Conservation (phyloP, 1,140 invertebrate genomes). For the Rhopalosiphum padi region DNA sequence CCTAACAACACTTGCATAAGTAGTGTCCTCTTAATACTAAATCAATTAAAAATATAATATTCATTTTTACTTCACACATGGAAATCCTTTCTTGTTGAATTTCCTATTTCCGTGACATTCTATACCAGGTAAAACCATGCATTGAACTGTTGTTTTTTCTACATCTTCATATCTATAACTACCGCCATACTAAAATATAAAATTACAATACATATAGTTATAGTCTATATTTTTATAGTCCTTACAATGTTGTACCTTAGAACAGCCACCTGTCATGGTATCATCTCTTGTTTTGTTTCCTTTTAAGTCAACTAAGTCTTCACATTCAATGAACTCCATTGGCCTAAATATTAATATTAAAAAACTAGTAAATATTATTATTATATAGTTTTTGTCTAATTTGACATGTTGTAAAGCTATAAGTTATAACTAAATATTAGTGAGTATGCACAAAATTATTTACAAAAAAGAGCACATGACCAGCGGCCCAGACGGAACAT, state of each 20-base stretch:
- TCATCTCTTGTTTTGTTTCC: slow-evolving; percentile 86
- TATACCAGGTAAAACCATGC: slow-evolving; percentile 87
- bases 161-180: slow-evolving; percentile 92
- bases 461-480: slow-evolving; percentile 60
- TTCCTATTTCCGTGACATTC: slow-evolving; percentile 88
- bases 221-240: background rate
- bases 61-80: slow-evolving; percentile 82
- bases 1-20: too few relatives aligned
- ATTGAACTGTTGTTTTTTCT: slow-evolving; percentile 85
- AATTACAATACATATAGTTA: background rate
- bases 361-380: background rate
- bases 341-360: slow-evolving; percentile 69
- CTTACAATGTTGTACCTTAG: slow-evolving; percentile 69
- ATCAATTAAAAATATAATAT: background rate
- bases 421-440: background rate
- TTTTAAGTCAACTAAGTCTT: slow-evolving; percentile 87
- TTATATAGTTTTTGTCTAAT: background rate
- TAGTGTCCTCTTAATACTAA: too few relatives aligned
- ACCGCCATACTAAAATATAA: slow-evolving; percentile 74
- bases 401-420: background rate
- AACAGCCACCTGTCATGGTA: slow-evolving; percentile 88
- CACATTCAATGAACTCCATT: slow-evolving; percentile 89
- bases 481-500: slow-evolving; percentile 59
- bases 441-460: background rate
- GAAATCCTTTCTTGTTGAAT: slow-evolving; percentile 86